Conservation (phyloP, 2,113 vertebrate species). For the Steatornis caripensis region DNA sequence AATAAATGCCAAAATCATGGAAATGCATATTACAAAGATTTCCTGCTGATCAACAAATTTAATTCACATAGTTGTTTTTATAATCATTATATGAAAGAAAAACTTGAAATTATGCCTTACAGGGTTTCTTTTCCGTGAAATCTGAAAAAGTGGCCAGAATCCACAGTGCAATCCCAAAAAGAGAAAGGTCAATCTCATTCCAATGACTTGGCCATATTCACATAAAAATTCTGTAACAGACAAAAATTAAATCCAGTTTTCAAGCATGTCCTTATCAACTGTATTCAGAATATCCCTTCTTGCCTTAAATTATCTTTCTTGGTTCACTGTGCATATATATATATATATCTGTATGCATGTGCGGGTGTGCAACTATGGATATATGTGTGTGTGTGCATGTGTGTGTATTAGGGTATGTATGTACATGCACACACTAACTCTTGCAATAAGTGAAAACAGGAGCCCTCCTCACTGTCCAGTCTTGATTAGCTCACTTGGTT, state of each 20-base stretch:
- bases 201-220: background rate
- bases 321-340: no score
- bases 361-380: background rate
- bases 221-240: background rate
- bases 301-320: background rate
- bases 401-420: background rate
- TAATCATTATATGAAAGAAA: background rate
- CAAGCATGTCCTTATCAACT: background rate
- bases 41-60: background rate
- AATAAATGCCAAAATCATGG: background rate
- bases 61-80: background rate
- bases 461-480: background rate
- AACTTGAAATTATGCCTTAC: background rate
- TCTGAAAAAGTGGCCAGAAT: background rate
- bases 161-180: background rate
- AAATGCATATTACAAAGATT: background rate
- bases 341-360: rapidly evolving
- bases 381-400: background rate
- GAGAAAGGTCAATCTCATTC: background rate
- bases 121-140: background rate
- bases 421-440: background rate
- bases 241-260: background rate
- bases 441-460: background rate
- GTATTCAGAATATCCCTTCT: background rate
- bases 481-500: no score